Base-by-base conservation (phyloP, 2,113 vertebrate species). In the Regulus satrapa region DNA sequence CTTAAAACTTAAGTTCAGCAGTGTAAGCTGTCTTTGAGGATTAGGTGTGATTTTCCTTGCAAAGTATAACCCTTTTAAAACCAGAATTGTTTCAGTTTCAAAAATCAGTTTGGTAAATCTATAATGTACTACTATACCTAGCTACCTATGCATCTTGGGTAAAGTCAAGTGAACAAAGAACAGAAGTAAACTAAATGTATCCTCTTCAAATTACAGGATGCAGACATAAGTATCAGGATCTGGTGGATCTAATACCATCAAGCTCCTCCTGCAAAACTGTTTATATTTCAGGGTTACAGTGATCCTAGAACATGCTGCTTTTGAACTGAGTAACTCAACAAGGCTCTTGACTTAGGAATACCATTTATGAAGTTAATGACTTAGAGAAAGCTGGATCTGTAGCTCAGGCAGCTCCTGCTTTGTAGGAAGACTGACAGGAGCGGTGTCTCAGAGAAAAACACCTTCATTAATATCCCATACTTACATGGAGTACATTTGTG, bases 401-500 rank as follows among this genome's bases (percentile, higher is more conserved):
- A 56, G 32, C 5, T 59, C 19, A 59, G 67, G 58, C 14, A 82
- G 52, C n/a, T 94, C 72, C 34, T 93, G 63, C 46, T 80, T 79
- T 51, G 24, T 40, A 51, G 16, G 28, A 48, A 67, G 18, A 59
- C 8, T 26, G 46, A 56, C 6, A 71, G 18, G 15, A 75, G 26
- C 15, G 61, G 41, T 11, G 12, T 40, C 3, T 59, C 41, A 84
- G 45, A 79, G 40, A 41, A 72, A 86, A 84, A 64, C 7, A 63
- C 13, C 8, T 67, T 59, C 19, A 63, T 43, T 88, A 54, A 29
- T 23, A 49, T 10, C 4, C 15, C 4, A 16, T 62, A 95, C 99
- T 99, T 96, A 99, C 99, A 56, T 40, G 97, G 62, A 99, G 98
- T 36, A 97, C 77, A 13, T 98, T 98, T 96, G 98, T 99, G 69